A percentile compares a stretch with the other conserved stretches of the same genome.
Evolutionary conservation across 2,113 vertebrate genomes (phyloP).

Genomic region (Felis catus): F.catus_Fca126_mat1.0 CM031416.1:149602501-149603000

Average conservation of each 20-base stretch:
- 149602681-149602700: background rate
- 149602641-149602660: background rate
- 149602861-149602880: background rate
- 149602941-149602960: background rate
- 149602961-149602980: background rate
- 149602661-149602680: background rate
- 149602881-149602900: background rate
- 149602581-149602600: background rate
- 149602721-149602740: background rate
- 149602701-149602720: background rate
- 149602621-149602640: too few relatives aligned
- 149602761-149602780: background rate
- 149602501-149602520: background rate
- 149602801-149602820: background rate
- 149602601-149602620: background rate
- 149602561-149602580: background rate
- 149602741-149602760: background rate
- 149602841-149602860: background rate
- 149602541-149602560: background rate
- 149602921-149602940: background rate
- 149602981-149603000: rapidly evolving
- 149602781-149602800: background rate
- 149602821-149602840: background rate
- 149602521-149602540: background rate
- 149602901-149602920: too few relatives aligned